These are phyloP conservation scores for Phyllotis vaccarum DNA, from an alignment of 2,797 vertebrate species.

Conservation along the genomic window DNA sequence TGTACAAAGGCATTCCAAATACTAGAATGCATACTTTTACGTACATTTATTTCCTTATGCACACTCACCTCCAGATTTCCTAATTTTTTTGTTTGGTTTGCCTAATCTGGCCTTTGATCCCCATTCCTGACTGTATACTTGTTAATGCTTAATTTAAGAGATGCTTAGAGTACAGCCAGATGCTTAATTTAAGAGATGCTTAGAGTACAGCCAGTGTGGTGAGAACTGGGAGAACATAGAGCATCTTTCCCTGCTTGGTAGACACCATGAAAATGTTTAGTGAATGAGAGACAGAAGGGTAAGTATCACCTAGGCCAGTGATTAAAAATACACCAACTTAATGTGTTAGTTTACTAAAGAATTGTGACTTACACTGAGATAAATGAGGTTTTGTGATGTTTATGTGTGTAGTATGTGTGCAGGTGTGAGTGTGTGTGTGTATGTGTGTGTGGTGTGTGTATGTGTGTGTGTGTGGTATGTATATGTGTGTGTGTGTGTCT, in stretches of 20 bases:
- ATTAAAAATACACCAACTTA: not conserved
- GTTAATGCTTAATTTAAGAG: not conserved
- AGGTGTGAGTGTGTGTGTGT: not conserved
- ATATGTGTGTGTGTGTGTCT: no score
- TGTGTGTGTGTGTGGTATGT: not conserved
- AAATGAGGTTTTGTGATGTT: not conserved
- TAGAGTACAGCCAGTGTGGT: not conserved
- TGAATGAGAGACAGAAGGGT: not conserved
- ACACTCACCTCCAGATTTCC: constrained; percentile 29
- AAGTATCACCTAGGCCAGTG: not conserved
- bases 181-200: not conserved
- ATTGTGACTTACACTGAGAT: not conserved
- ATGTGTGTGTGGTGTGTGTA: not conserved
- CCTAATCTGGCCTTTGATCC: not conserved
- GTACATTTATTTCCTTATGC: not conserved
- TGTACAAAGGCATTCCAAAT: not conserved
- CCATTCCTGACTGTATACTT: not conserved
- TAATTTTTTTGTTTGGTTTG: not conserved
- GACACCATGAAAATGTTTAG: not conserved
- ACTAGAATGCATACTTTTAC: not conserved
- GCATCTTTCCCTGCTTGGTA: not conserved
- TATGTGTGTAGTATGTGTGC: not conserved
- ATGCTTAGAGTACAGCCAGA: not conserved
- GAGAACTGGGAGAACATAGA: not conserved
- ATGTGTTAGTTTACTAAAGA: not conserved